These are phyloP conservation scores for Wasmannia auropunctata DNA, from an alignment of 1,140 invertebrate genomes.

Conservation along the genomic window DNA sequence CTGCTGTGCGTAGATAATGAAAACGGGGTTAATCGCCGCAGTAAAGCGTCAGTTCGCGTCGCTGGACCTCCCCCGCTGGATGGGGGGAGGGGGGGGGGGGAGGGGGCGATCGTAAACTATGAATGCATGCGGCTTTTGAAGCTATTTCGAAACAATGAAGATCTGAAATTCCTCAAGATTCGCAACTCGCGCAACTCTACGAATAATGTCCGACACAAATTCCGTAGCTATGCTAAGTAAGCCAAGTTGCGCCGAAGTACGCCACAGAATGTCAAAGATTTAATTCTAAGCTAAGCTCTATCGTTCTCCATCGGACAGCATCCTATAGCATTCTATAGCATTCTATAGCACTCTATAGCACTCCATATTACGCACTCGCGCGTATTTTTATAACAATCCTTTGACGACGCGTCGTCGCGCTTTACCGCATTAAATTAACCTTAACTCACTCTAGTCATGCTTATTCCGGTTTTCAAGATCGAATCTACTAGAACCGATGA, in stretches of 20 bases:
- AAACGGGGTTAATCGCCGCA: conserved; percentile 10
- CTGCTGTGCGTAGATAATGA: neutral
- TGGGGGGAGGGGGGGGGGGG: no score
- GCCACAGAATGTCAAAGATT: neutral
- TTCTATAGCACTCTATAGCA: neutral
- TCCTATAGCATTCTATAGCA: neutral
- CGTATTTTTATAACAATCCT: neutral
- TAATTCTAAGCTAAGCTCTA: neutral
- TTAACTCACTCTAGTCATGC: neutral
- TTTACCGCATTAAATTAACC: neutral
- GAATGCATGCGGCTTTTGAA: conserved; percentile 23
- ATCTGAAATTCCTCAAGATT: conserved; percentile 15
- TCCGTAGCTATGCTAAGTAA: conserved; percentile 9
- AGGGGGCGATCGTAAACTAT: conserved; percentile 11
- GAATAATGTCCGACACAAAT: neutral
- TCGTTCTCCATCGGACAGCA: neutral
- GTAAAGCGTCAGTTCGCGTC: neutral
- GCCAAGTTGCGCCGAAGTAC: neutral
- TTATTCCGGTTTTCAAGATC: neutral
- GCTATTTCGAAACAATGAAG: conserved; percentile 11
- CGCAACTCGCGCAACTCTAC: neutral
- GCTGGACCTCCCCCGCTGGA: neutral
- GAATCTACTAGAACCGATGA: conserved; percentile 9
- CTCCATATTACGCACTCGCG: neutral
- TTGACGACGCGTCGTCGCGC: neutral